These are phyloP conservation scores for Eurois occulta DNA, from an alignment of 2,888 invertebrate genomes.

Conservation along the genomic window DNA sequence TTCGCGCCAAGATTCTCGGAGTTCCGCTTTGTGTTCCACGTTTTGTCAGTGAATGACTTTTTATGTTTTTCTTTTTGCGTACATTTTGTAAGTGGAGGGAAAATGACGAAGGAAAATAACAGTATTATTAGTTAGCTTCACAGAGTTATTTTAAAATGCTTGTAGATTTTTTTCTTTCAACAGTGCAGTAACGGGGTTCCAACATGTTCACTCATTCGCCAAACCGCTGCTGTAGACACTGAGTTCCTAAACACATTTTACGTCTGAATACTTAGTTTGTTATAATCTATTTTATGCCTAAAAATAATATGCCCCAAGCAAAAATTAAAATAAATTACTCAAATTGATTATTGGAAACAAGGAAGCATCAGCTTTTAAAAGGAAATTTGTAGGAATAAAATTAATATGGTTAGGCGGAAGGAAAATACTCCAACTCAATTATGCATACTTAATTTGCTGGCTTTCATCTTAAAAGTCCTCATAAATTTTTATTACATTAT, in stretches of 20 bases:
- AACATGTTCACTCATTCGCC: background rate
- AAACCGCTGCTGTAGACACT: no score
- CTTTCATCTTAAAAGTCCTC: constrained; percentile 43
- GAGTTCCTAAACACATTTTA: background rate
- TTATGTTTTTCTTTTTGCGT: constrained; percentile 13
- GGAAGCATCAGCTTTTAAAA: constrained; percentile 2
- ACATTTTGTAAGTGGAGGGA: constrained; percentile 7
- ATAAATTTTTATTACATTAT: constrained; percentile 44
- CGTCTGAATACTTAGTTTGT: background rate
- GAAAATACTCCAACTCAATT: constrained; percentile 49
- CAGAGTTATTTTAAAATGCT: background rate
- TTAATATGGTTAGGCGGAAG: constrained; percentile 33
- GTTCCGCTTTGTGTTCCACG: constrained; percentile 42
- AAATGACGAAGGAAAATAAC: constrained; percentile 1
- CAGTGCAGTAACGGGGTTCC: background rate
- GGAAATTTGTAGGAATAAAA: constrained; percentile 6
- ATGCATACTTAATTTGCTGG: constrained; percentile 51
- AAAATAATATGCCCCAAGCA: background rate
- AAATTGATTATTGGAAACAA: constrained; percentile 37
- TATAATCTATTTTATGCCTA: background rate
- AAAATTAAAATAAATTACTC: constrained; percentile 7
- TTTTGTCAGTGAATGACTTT: constrained; percentile 47
- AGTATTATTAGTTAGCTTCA: background rate
- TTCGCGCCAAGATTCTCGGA: constrained; percentile 57
- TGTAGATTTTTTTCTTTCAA: background rate